Percentiles rank a stretch among this genome's conserved stretches.
Conservation (phyloP, 2,113 vertebrate genomes). For the Colistium nudipinnis region DNA sequence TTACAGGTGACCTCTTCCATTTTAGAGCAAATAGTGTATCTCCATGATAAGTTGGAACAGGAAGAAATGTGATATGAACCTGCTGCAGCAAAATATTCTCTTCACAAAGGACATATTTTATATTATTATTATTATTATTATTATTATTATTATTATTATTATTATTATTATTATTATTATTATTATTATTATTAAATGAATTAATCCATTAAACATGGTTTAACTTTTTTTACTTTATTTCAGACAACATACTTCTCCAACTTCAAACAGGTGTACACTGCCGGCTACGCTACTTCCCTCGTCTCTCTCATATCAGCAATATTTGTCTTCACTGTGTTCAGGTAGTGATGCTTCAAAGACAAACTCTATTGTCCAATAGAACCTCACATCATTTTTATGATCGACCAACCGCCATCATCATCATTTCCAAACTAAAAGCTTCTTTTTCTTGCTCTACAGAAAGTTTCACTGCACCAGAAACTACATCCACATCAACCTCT, state of each 20-base stretch:
- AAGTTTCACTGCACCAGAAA: constrained; percentile 92
- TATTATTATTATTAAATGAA: too few species aligned
- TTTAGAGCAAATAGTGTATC: too few species aligned
- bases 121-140: too few species aligned
- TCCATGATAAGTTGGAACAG: too few species aligned
- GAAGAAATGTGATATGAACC: background rate
- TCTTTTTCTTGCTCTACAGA: constrained; percentile 59
- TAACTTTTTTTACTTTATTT: constrained; percentile 7
- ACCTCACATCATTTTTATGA: background rate
- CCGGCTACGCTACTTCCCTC: constrained; percentile 82
- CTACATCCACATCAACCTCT: constrained; percentile 91
- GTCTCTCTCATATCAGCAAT: constrained; percentile 80
- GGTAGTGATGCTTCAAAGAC: constrained; percentile 55
- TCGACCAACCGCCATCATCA: background rate
- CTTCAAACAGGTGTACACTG: constrained; percentile 80
- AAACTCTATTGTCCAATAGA: background rate
- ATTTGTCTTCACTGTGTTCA: constrained; percentile 81
- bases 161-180: too few species aligned
- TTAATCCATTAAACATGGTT: too few species aligned
- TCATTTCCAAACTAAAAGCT: background rate
- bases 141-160: too few species aligned
- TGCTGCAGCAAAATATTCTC: background rate
- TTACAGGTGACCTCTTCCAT: background rate
- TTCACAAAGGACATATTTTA: too few species aligned
- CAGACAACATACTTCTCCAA: constrained; percentile 80